phyloP scores from a whole-genome alignment of 2,113 vertebrate species.

The Mustela lutreola region DNA sequence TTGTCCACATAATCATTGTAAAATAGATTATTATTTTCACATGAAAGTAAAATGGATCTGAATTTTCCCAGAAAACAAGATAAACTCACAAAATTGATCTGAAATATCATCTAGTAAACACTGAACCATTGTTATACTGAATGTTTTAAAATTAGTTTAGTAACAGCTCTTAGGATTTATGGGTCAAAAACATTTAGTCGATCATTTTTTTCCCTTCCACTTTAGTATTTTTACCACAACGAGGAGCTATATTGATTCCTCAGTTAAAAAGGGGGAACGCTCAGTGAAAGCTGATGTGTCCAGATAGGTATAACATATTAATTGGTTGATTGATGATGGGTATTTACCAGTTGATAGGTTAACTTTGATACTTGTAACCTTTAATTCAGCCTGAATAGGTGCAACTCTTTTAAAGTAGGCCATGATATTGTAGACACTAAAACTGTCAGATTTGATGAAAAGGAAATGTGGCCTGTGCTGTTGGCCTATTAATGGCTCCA shows the following conservation, averaged over 20 bases:
- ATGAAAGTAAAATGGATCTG: neutral
- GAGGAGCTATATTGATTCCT: neutral
- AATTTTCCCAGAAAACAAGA: neutral
- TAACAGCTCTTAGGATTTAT: neutral
- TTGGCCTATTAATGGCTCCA: conserved; percentile 9
- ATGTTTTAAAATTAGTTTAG: neutral
- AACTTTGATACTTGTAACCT: neutral
- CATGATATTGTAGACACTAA: neutral
- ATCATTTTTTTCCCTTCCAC: neutral
- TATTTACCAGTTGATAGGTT: neutral
- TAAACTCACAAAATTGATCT: neutral
- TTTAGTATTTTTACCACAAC: neutral
- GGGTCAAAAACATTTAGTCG: neutral
- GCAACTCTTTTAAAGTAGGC: conserved; percentile 8
- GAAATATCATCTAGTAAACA: neutral
- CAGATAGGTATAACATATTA: neutral
- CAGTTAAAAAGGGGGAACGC: neutral
- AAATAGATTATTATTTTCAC: neutral
- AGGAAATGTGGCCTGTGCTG: neutral
- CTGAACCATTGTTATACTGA: neutral
- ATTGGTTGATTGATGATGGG: neutral
- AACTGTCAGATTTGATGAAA: conserved; percentile 53
- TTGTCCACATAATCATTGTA: neutral
- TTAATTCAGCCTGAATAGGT: conserved; percentile 44
- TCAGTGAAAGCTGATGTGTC: neutral